Conservation (phyloP, 2,888 invertebrate genomes). For the Cremastinae sp. region DNA sequence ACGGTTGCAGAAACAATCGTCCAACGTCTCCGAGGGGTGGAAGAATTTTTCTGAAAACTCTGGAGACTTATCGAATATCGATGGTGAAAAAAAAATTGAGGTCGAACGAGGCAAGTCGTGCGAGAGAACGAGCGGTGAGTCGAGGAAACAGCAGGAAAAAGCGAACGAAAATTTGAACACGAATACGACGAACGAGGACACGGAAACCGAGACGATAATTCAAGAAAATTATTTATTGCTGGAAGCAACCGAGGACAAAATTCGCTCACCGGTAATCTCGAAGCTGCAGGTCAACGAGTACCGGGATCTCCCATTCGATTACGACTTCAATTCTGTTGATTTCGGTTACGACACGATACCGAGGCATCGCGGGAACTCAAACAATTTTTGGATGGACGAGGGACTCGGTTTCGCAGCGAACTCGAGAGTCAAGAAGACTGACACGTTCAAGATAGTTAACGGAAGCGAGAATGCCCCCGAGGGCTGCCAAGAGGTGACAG, state of each 20-base stretch:
- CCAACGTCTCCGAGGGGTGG: constrained; percentile 67
- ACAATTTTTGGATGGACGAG: neutral
- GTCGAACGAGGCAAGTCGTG: neutral
- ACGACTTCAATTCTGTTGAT: constrained; percentile 64
- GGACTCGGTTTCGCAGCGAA: constrained; percentile 62
- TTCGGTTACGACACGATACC: constrained; percentile 73
- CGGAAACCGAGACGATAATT: constrained; percentile 69
- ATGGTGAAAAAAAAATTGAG: constrained; percentile 64
- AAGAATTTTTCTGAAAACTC: constrained; percentile 67
- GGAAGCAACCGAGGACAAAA: constrained; percentile 4
- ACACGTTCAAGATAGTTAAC: constrained; percentile 75
- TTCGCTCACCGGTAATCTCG: constrained; percentile 49
- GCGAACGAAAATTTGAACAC: constrained; percentile 40
- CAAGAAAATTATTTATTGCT: constrained; percentile 75
- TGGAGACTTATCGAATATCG: constrained; percentile 32
- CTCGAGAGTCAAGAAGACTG: constrained; percentile 76
- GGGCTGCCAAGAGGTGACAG: constrained; percentile 24
- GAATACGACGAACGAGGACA: constrained; percentile 35
- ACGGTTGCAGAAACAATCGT: constrained; percentile 60
- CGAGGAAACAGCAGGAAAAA: constrained; percentile 21
- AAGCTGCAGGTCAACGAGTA: constrained; percentile 61
- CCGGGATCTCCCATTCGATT: constrained; percentile 30
- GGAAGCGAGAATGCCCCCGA: constrained; percentile 71
- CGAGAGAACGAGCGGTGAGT: constrained; percentile 15
- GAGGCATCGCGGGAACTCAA: constrained; percentile 52